Evolutionary conservation across 2,797 vertebrate species (phyloP).

Genomic region (Phaenicophaeus curvirostris): DNA sequence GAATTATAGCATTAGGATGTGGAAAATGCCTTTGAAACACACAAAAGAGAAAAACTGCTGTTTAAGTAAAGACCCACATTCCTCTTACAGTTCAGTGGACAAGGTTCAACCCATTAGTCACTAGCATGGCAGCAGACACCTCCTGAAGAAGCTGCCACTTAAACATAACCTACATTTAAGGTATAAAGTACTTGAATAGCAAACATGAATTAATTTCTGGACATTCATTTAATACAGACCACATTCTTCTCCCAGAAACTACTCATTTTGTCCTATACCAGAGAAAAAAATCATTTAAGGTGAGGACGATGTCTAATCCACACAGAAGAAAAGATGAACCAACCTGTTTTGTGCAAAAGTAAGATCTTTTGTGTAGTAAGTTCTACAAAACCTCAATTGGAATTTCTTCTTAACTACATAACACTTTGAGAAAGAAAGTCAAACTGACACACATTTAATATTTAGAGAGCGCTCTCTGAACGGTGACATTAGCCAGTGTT

Average conservation of each 20-base stretch:
- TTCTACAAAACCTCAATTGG: neutral
- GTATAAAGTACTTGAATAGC: neutral
- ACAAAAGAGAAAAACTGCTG: neutral
- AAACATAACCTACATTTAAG: neutral
- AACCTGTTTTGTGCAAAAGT: neutral
- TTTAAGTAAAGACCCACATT: neutral
- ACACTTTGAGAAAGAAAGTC: neutral
- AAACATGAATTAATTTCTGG: neutral
- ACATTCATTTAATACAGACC: neutral
- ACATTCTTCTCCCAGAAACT: neutral
- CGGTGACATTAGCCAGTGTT: neutral
- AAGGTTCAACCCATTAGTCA: neutral
- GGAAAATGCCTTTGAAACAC: neutral
- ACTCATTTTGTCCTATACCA: neutral
- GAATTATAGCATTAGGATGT: neutral
- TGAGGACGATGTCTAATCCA: neutral
- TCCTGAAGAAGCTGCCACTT: neutral
- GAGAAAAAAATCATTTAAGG: neutral
- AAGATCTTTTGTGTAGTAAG: neutral
- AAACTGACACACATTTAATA: neutral
- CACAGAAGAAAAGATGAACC: neutral
- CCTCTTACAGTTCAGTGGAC: neutral
- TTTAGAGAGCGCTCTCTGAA: conserved; percentile 11
- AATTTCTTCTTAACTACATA: neutral
- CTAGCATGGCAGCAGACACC: neutral